These are phyloP conservation scores for Cherax destructor DNA, from an alignment of 1,140 invertebrate species.

Conservation along the genomic window DNA sequence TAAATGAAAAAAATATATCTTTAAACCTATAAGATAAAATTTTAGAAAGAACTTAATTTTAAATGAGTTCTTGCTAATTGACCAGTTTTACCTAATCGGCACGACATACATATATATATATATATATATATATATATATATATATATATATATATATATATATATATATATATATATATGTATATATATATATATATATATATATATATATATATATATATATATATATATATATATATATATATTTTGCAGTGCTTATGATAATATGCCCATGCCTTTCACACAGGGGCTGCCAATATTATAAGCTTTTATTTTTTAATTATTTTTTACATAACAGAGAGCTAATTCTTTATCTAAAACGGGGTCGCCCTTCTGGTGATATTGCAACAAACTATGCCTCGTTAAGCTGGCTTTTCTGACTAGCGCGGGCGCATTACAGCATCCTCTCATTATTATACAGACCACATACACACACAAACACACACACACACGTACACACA, in stretches of 20 bases:
- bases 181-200: too few relatives aligned
- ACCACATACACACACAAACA: too few relatives aligned
- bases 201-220: too few relatives aligned
- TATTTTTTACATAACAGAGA: neutral
- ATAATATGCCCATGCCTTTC: neutral
- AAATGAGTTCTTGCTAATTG: too few relatives aligned
- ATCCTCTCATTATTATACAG: neutral
- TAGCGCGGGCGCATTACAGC: neutral
- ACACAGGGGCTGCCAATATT: neutral
- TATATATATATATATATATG: neutral
- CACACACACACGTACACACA: too few relatives aligned
- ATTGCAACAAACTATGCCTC: neutral
- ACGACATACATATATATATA: conserved; percentile 11
- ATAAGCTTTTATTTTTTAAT: neutral
- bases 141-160: neutral
- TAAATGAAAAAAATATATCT: too few relatives aligned
- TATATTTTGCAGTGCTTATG: neutral
- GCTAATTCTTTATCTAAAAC: neutral
- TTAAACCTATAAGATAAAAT: too few relatives aligned
- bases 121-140: conserved; percentile 29
- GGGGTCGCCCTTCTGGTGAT: neutral
- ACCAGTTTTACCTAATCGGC: too few relatives aligned
- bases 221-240: too few relatives aligned
- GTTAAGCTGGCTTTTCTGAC: neutral
- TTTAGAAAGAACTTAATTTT: too few relatives aligned